Conservation (phyloP, 1,140 invertebrate genomes). For the Plodia interpunctella region DNA sequence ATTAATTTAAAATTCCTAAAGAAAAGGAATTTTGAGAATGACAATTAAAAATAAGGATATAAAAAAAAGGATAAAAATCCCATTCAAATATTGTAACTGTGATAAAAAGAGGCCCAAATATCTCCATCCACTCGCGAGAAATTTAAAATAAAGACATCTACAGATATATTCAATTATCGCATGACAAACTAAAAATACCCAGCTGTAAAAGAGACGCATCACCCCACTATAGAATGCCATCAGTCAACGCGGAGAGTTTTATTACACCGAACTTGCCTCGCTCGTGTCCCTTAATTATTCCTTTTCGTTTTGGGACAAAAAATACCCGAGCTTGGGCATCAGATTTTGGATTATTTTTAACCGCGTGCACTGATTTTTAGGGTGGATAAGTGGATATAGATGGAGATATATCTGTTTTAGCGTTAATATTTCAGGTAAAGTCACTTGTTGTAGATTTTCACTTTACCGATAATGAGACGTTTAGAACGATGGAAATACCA, state of each 20-base stretch:
- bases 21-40: no score
- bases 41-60: no score
- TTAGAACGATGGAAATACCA: no score
- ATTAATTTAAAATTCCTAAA: no score
- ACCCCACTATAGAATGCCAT: slow-evolving; percentile 6
- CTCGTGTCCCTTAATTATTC: slow-evolving; percentile 10
- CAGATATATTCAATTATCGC: neutral
- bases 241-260: slow-evolving; percentile 10
- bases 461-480: no score
- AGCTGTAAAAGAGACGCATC: neutral
- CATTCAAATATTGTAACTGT: no score
- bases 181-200: slow-evolving; percentile 6
- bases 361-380: neutral
- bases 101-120: no score
- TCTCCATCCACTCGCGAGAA: neutral
- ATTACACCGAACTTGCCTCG: slow-evolving; percentile 2
- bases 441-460: no score
- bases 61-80: neutral
- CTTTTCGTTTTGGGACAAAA: slow-evolving; percentile 10
- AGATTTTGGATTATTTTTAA: slow-evolving; percentile 8
- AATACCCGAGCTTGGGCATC: slow-evolving; percentile 1
- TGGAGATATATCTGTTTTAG: no score
- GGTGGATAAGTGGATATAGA: neutral
- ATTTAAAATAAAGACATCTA: neutral
- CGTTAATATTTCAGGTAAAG: no score